Evolutionary conservation across 1,140 invertebrate genomes (phyloP).

Genomic region (Drosophila nasuta): DNA sequence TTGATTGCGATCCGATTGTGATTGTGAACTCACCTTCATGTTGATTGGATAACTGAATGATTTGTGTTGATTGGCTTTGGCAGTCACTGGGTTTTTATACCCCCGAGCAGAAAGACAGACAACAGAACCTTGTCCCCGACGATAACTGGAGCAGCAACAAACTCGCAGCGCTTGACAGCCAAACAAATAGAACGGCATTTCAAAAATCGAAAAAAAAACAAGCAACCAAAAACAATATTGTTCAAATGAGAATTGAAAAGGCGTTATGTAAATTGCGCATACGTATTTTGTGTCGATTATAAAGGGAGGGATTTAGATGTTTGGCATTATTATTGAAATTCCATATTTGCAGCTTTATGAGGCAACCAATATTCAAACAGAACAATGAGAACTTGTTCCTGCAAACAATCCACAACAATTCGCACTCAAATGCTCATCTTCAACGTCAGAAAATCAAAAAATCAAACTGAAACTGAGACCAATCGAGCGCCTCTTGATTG

Average conservation of each 20-base stretch:
- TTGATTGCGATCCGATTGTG: neutral
- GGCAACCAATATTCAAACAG: slow-evolving; percentile 36
- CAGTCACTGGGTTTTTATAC: slow-evolving; percentile 56
- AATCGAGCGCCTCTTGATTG: slow-evolving; percentile 33
- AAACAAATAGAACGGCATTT: slow-evolving; percentile 46
- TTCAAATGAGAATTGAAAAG: slow-evolving; percentile 16
- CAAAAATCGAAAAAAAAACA: slow-evolving; percentile 21
- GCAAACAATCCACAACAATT: neutral
- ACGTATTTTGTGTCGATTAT: neutral
- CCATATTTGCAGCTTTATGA: slow-evolving; percentile 22
- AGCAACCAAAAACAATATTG: slow-evolving; percentile 5
- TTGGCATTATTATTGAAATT: slow-evolving; percentile 48
- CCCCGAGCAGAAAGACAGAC: neutral
- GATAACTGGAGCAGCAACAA: slow-evolving; percentile 62
- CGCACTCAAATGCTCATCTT: slow-evolving; percentile 13
- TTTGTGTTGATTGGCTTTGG: slow-evolving; percentile 54
- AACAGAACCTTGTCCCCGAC: slow-evolving; percentile 34
- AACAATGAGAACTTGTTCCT: slow-evolving; percentile 81
- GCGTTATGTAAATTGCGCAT: slow-evolving; percentile 39
- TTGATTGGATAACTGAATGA: slow-evolving; percentile 49
- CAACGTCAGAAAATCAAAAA: too few relatives aligned
- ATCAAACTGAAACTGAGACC: too few relatives aligned
- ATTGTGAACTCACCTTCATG: slow-evolving; percentile 65
- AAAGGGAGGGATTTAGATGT: slow-evolving; percentile 41
- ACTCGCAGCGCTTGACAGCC: slow-evolving; percentile 37